Percentiles rank a stretch among this genome's conserved stretches.
Conservation (phyloP, 2,797 vertebrate species). For the Myotis planiceps region DNA sequence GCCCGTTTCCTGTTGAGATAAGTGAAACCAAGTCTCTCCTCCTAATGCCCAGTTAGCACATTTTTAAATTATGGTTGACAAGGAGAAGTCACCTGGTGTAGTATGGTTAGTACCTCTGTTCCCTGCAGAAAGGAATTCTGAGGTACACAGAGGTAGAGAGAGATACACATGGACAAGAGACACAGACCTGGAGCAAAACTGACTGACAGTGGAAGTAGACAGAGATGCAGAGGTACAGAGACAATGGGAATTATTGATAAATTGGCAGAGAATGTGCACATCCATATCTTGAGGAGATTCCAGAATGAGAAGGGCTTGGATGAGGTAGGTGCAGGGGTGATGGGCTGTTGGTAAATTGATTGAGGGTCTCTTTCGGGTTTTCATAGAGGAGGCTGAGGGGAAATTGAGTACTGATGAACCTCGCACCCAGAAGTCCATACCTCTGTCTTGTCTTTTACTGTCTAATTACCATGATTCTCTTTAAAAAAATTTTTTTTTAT, state of each 20-base stretch:
- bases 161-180: background rate
- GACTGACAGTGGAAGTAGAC: background rate
- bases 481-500: too few relatives aligned
- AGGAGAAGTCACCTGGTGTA: background rate
- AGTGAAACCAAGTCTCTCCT: background rate
- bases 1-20: constrained; percentile 33
- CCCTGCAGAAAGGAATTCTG: constrained; percentile 16
- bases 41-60: background rate
- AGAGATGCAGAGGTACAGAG: background rate
- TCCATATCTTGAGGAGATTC: background rate
- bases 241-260: background rate
- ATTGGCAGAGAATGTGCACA: background rate
- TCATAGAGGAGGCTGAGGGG: background rate
- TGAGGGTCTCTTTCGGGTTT: background rate
- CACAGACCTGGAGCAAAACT: background rate
- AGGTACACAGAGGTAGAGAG: background rate
- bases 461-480: background rate
- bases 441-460: background rate
- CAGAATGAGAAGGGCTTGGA: background rate
- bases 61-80: background rate
- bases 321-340: background rate
- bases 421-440: background rate
- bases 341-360: background rate
- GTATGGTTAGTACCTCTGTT: background rate
- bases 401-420: background rate